These are phyloP conservation scores for Rhadinocentrus ornatus DNA, from an alignment of 2,797 vertebrate species.

Conservation along the genomic window DNA sequence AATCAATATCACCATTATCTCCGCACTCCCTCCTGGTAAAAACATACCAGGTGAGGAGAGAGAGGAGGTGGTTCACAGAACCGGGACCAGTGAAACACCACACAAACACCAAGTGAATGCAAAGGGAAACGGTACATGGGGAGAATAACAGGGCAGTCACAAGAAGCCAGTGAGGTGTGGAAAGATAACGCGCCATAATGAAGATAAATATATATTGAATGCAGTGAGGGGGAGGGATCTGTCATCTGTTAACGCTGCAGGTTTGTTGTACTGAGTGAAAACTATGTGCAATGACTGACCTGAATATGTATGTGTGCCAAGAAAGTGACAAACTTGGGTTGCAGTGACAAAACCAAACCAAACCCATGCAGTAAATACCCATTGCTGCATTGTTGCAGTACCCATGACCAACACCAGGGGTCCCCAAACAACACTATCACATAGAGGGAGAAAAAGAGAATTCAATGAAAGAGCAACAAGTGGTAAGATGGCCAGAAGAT, in stretches of 20 bases:
- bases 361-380: slow-evolving; percentile 89
- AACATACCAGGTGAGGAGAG: slow-evolving; percentile 32
- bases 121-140: slow-evolving; percentile 35
- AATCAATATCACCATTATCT: slow-evolving; percentile 47
- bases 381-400: slow-evolving; percentile 84
- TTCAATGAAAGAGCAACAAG: slow-evolving; percentile 72
- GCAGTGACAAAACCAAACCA: slow-evolving; percentile 78
- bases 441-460: slow-evolving; percentile 84
- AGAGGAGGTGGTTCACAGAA: slow-evolving; percentile 40
- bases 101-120: slow-evolving; percentile 64
- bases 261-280: slow-evolving; percentile 36
- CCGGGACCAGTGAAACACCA: slow-evolving; percentile 66
- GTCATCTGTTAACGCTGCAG: slow-evolving; percentile 10
- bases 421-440: slow-evolving; percentile 85
- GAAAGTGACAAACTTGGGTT: slow-evolving; percentile 55
- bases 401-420: slow-evolving; percentile 86
- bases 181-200: slow-evolving; percentile 55
- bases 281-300: slow-evolving; percentile 45
- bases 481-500: slow-evolving; percentile 30
- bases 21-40: slow-evolving; percentile 48
- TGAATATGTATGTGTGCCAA: slow-evolving; percentile 39
- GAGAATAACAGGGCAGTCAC: slow-evolving; percentile 51
- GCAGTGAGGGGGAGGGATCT: slow-evolving; percentile 67
- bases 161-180: slow-evolving; percentile 77
- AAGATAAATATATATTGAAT: slow-evolving; percentile 49